phyloP scores from a whole-genome alignment of 2,797 vertebrate species.

The Tolypeutes matacus region DNA sequence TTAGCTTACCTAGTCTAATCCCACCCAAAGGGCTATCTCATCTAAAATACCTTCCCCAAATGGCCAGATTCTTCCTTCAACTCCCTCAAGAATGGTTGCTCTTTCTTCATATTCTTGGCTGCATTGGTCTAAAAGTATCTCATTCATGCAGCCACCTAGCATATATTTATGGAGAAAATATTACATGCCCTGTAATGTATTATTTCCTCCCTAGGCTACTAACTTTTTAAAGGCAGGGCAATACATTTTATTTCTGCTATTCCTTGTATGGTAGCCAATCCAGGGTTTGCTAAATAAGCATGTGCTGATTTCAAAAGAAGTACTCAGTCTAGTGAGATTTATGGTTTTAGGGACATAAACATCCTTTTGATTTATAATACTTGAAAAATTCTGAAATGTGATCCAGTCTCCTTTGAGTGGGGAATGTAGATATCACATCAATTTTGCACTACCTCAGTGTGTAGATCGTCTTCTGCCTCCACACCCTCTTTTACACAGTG shows the following conservation, averaged over 20 bases:
- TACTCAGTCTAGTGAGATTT: background rate
- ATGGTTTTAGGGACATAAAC: background rate
- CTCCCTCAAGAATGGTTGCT: background rate
- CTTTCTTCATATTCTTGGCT: background rate
- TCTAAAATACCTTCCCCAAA: background rate
- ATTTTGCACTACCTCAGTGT: background rate
- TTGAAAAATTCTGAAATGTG: background rate
- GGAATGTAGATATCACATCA: background rate
- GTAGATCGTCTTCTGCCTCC: background rate
- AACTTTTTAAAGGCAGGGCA: background rate
- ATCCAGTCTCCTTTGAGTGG: background rate
- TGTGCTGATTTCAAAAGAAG: background rate
- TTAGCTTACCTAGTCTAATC: background rate
- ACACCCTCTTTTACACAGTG: background rate
- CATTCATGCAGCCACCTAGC: background rate
- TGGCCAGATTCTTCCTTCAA: background rate
- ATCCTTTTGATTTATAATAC: background rate
- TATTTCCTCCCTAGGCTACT: background rate
- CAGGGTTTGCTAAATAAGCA: background rate
- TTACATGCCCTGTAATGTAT: background rate
- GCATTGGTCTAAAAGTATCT: background rate
- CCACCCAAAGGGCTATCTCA: background rate
- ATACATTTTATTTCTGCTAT: background rate
- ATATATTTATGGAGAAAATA: background rate
- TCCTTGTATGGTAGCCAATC: background rate